These are phyloP conservation scores for Cisticola juncidis DNA, from an alignment of 2,113 vertebrate genomes.

Conservation along the genomic window DNA sequence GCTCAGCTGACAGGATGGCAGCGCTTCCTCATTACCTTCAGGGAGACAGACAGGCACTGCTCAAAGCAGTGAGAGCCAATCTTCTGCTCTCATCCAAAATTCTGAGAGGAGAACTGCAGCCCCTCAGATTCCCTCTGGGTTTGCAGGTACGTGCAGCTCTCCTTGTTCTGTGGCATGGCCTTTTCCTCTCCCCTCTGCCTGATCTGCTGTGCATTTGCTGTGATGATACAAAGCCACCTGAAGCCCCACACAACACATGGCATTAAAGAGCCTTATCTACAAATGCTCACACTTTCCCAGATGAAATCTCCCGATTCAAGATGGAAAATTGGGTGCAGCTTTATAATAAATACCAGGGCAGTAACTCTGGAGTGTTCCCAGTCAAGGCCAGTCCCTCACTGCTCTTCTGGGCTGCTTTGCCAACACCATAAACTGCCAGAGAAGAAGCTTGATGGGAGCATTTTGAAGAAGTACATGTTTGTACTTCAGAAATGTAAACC, in stretches of 20 bases:
- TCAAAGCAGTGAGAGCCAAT: background rate
- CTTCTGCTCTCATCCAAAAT: background rate
- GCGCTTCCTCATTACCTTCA: background rate
- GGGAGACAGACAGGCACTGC: background rate
- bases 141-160: background rate
- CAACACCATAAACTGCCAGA: background rate
- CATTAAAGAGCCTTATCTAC: background rate
- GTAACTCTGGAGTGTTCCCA: background rate
- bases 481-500: slow-evolving; percentile 57
- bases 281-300: background rate
- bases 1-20: background rate
- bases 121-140: background rate
- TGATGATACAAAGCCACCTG: background rate
- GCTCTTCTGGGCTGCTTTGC: background rate
- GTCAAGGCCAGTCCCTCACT: background rate
- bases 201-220: background rate
- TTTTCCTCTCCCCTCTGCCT: background rate
- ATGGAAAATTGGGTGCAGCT: background rate
- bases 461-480: background rate
- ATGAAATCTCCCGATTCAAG: background rate
- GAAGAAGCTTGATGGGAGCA: background rate
- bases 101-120: background rate
- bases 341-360: background rate
- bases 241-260: background rate
- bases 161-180: background rate